Evolutionary conservation across 92 coral and sea anemone species (phyloP).

Genomic region (Metridium senile): DNA sequence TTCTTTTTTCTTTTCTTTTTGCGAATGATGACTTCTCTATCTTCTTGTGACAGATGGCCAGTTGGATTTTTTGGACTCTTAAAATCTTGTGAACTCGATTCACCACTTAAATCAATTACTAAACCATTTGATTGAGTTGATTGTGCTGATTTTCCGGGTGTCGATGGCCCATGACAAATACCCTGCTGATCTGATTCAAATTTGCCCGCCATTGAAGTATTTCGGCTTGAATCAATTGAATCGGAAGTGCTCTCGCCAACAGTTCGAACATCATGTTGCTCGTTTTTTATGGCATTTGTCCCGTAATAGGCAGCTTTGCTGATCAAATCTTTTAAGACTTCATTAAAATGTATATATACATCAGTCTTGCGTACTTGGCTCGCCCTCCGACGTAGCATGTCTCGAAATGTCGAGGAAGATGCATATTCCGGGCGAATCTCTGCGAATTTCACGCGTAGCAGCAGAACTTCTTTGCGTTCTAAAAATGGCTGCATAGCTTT

Average conservation of each 20-base stretch:
- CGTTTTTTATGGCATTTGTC: neutral
- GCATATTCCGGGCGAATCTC: slow-evolving; percentile 69
- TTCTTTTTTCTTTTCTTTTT: slow-evolving; percentile 52
- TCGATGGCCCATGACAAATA: neutral
- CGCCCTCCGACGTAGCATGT: slow-evolving; percentile 60
- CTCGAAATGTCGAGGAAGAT: slow-evolving; percentile 62
- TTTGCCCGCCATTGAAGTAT: slow-evolving; percentile 49
- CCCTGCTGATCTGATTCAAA: slow-evolving; percentile 38
- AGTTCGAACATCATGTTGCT: neutral
- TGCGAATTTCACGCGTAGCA: slow-evolving; percentile 65
- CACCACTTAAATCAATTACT: slow-evolving; percentile 15
- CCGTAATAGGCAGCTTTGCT: slow-evolving; percentile 27
- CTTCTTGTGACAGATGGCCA: neutral
- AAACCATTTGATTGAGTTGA: slow-evolving; percentile 18
- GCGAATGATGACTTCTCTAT: neutral
- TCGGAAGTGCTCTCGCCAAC: neutral
- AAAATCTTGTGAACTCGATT: slow-evolving; percentile 22
- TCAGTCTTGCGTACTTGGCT: slow-evolving; percentile 48
- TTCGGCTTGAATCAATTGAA: slow-evolving; percentile 8
- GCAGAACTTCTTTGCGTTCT: slow-evolving; percentile 52
- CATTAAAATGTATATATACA: slow-evolving; percentile 69
- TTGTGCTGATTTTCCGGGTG: neutral
- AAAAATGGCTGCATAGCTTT: slow-evolving; percentile 65
- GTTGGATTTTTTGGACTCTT: neutral
- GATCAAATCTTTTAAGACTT: slow-evolving; percentile 16